These are phyloP conservation scores for Clusia tigrina DNA, from an alignment of 2,888 invertebrate species.

Conservation along the genomic window DNA sequence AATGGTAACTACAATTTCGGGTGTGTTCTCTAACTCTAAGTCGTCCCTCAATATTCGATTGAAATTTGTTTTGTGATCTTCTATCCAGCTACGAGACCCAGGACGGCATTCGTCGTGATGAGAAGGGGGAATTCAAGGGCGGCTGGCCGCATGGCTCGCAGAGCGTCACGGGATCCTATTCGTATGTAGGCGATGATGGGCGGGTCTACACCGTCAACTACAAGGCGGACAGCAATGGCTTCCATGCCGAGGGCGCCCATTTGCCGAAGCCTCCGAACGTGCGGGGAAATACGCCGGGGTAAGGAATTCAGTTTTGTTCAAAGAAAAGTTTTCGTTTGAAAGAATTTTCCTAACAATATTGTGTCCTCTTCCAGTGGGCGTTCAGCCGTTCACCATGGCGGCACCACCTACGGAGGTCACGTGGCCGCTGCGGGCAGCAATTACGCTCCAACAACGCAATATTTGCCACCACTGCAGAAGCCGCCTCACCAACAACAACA, in stretches of 20 bases:
- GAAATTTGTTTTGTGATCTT: background rate
- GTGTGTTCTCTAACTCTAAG: constrained; percentile 60
- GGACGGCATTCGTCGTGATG: constrained; percentile 71
- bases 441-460: constrained; percentile 46
- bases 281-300: constrained; percentile 65
- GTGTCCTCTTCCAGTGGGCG: constrained; percentile 33
- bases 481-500: constrained; percentile 21
- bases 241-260: constrained; percentile 79
- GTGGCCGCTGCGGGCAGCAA: constrained; percentile 40
- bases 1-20: constrained; percentile 73
- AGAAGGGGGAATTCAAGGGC: constrained; percentile 67
- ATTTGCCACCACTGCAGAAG: constrained; percentile 54
- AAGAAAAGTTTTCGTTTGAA: background rate
- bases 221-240: constrained; percentile 79
- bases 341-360: background rate
- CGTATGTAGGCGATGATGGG: constrained; percentile 71
- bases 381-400: constrained; percentile 38
- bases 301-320: too few relatives aligned
- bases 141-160: constrained; percentile 70
- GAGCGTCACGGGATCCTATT: constrained; percentile 71
- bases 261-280: constrained; percentile 79
- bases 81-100: constrained; percentile 70
- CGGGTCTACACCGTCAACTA: constrained; percentile 72
- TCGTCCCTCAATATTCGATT: background rate
- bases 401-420: constrained; percentile 26